phyloP scores from a whole-genome alignment of 2,797 vertebrate genomes.

The Caiman crocodilus region DNA sequence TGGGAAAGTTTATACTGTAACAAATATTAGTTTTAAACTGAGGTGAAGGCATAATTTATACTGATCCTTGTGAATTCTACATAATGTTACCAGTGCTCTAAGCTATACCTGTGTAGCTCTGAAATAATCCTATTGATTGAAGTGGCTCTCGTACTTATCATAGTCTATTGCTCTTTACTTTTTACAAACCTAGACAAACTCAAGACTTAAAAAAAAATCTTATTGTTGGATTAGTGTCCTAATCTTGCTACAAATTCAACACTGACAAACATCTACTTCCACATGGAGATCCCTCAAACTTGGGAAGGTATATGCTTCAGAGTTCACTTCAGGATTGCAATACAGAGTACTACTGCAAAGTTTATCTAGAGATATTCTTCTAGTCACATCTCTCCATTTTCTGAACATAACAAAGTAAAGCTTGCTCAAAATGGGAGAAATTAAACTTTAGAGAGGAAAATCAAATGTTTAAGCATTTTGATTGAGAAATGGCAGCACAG shows the following conservation, averaged over 20 bases:
- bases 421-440: background rate
- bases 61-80: background rate
- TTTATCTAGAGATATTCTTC: background rate
- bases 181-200: background rate
- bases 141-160: background rate
- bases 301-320: background rate
- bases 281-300: background rate
- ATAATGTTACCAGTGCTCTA: background rate
- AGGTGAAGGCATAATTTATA: background rate
- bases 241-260: background rate
- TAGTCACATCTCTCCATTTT: background rate
- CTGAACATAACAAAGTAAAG: background rate
- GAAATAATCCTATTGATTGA: background rate
- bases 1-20: slow-evolving; percentile 38
- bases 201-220: background rate
- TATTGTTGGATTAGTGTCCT: background rate
- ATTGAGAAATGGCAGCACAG: background rate
- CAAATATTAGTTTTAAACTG: slow-evolving; percentile 2
- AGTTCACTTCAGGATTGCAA: background rate
- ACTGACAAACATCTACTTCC: background rate
- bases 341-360: background rate
- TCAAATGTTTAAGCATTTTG: background rate
- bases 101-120: background rate
- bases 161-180: background rate
- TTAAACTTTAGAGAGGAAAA: background rate